Base-by-base conservation (phyloP, 2,888 invertebrate genomes). In the Melinaea marsaeus region DNA sequence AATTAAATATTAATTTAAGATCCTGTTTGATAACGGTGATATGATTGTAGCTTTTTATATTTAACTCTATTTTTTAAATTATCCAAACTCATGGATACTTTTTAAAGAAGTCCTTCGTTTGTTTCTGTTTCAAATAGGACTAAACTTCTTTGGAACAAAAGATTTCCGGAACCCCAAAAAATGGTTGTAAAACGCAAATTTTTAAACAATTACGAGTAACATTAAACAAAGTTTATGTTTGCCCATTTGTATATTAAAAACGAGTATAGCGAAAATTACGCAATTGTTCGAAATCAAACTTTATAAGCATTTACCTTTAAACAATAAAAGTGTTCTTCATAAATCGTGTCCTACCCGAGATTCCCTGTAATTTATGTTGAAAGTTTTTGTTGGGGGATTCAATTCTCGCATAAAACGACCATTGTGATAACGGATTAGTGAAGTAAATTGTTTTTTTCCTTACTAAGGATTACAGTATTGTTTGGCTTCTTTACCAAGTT, bases 301-400 rank as follows among this genome's bases (percentile, higher is more conserved):
- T 61, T 64, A 45, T 61, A 64, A 58, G 46, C 57, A 58, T 72
- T 64, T 72, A 71, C 71, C 71, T 72, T 71, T 74, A 71, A 76
- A 74, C 75, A 77, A 78, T 78, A 72, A 76, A 76, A 74, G 73
- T 76, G 72, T 73, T 72, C 72, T 72, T 72, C 77, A 75, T 76
- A 77, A 77, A 77, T 78, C 73, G 62, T 60, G 62, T 62, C 64
- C 68, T 72, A 68, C 71, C 62, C 60, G 73, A 72, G 75, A 72
- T 75, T 72, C 64, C 65, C 63, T 66, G 72, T 76, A 74, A 79
- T 79, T 79, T 79, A 78, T 77, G 78, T 63, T 56, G 33, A 63
- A 78, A 78, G 71, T 78, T 78, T 77, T 71, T 69, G 68, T 64
- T 63, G 67, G 66, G 67, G 66, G 67, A 75, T 78, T 77, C 76